A percentile compares a stretch with the other conserved stretches of the same genome.
Evolutionary conservation across 2,797 vertebrate genomes (phyloP).

Genomic region (Cossypha niveicapilla): DNA sequence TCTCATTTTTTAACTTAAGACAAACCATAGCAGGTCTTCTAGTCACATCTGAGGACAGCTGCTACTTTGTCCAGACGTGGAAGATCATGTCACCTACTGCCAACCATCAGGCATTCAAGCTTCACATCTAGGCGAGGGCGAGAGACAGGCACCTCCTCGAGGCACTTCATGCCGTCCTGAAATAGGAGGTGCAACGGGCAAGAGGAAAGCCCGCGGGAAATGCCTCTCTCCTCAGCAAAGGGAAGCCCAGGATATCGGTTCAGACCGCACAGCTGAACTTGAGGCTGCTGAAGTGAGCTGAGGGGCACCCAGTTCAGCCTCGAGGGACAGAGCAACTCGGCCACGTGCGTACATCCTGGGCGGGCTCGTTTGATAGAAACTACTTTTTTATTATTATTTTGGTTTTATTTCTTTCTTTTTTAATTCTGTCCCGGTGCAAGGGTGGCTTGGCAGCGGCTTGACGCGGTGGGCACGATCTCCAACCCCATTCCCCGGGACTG

Average conservation of each 20-base stretch:
- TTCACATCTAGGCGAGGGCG: rapidly evolving
- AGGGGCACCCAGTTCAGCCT: neutral
- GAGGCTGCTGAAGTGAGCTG: neutral
- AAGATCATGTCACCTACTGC: neutral
- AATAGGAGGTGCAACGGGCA: rapidly evolving
- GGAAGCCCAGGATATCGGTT: neutral
- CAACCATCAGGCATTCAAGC: neutral
- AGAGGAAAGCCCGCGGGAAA: neutral
- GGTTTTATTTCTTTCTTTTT: rapidly evolving
- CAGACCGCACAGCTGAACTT: too few relatives aligned
- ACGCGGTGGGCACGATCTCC: rapidly evolving
- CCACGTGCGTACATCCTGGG: rapidly evolving
- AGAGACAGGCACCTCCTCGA: neutral
- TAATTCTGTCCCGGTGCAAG: neutral
- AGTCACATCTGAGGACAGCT: neutral
- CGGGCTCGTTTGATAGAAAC: rapidly evolving
- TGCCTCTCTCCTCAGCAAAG: rapidly evolving
- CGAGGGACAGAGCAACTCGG: neutral
- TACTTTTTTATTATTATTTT: too few relatives aligned
- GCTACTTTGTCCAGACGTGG: neutral
- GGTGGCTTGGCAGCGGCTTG: neutral
- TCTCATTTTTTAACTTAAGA: neutral
- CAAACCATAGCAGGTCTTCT: neutral
- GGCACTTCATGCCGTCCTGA: neutral
- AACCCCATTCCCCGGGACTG: rapidly evolving